Base-by-base conservation (phyloP, 92 coral and sea anemone species). In the Epizoanthus stellaris region DNA sequence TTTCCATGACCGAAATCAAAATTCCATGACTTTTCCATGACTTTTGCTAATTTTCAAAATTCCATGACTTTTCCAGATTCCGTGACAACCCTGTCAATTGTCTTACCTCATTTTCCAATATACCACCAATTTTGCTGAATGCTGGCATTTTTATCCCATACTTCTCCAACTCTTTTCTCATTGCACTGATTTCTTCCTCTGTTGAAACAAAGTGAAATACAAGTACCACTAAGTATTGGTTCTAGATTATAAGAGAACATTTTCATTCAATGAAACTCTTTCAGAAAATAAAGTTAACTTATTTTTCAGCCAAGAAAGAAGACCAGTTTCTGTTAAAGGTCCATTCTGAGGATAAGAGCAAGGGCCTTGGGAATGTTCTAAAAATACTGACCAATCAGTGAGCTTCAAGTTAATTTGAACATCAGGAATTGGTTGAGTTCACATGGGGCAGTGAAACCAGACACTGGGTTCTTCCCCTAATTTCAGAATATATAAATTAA, bases 131-230 rank as follows among this genome's bases (percentile, higher is more conserved):
- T 77, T 96, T 96, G 87, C 99, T 96, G 68, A 96, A 96, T 11
- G 99, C 99, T 42, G 99, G 99, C 95, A 96, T 88, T 84, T 94
- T 95, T 64, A 96, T 94, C 19, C 99, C 99, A 86, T 96, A 96
- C 14, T 96, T 96, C 67, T 96, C 99, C 40, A 96, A 87, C 86
- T 96, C 99, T 59, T 93, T 96, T 34, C 99, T 89, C 99, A 96
- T 96, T 11, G 99, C 99, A 90, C 99, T 96, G 83, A 96, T 96
- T 75, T 96, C 95, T 73, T 96, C 99, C 88, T 96, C 99, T 96
- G 86, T 47, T 56, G 11, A 15, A 30, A 19, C 39, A 67, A 73
- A 39, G 12, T 30, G 21, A 82, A 11, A 63, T 38, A 54, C 5
- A 63, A 82, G 9, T 23, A 53, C 15, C 57, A 6, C 34, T 34